Evolutionary conservation across 2,888 invertebrate species (phyloP), one percentile per base, ranked within the genome.

Genomic region (Lasiommata megera): DNA sequence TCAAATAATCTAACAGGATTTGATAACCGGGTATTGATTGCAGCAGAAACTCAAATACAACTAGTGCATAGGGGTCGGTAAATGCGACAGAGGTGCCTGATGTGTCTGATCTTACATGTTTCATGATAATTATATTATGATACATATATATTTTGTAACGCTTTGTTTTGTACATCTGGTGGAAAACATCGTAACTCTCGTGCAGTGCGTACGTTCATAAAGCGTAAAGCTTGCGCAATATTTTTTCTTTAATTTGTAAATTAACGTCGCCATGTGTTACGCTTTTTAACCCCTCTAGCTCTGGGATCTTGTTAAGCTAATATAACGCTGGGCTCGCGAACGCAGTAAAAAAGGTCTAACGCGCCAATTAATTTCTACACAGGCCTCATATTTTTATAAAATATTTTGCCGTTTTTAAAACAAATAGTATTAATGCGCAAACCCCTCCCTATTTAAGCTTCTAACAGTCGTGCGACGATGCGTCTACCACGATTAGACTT

Each of bases 351-450:
- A 81, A 79, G 74, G 78, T 74, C 75, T 78, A 79, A 80, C 78
- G 74, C 73, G 64, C 75, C 82, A 77, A 80, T 87, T 85, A 83
- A 84, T 86, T 84, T 78, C 69, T 73, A 76, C 71, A 69, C 72
- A 64, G 74, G 65, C 67, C 67, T 69, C 76, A 75, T 79, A 78
- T 82, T 82, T 85, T 80, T 74, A 73, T 74, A 75, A 79, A 84
- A 82, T 77, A 79, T 74, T 75, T 70, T 72, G 77, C 78, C 76
- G 81, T 84, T 84, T 86, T 84, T 81, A 83, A 80, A 76, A 79
- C 77, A 82, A 80, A 83, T 84, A n/a, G n/a, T n/a, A 83, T 87
- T 78, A 81, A 79, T 77, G 76, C 74, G 73, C 69, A 72, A n/a
- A n/a, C n/a, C n/a, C 68, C 73, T 73, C 71, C 78, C 78, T 79